These are phyloP conservation scores for Allacma fusca DNA, from an alignment of 2,888 invertebrate genomes.

Conservation along the genomic window DNA sequence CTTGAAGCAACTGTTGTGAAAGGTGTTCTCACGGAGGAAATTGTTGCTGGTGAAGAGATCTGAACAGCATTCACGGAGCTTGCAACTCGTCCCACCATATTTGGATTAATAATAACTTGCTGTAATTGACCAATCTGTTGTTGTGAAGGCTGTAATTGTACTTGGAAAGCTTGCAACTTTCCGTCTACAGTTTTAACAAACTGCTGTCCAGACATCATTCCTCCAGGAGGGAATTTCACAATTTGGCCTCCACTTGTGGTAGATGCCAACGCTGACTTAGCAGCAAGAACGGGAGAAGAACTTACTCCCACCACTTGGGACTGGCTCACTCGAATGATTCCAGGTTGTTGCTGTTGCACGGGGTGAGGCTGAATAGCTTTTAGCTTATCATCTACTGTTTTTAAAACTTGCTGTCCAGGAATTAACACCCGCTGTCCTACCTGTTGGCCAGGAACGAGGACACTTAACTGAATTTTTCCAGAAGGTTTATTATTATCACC, in stretches of 20 bases:
- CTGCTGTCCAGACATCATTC: conserved; percentile 74
- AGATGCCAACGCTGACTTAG: background rate
- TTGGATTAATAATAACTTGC: conserved; percentile 36
- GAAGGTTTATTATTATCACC: conserved; percentile 75
- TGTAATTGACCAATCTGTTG: conserved; percentile 61
- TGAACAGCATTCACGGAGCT: conserved; percentile 14
- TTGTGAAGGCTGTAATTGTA: conserved; percentile 19
- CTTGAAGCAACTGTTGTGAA: background rate
- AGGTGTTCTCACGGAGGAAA: background rate
- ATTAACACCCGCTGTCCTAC: conserved; percentile 36
- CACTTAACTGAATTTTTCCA: conserved; percentile 90
- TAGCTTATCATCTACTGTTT: conserved; percentile 13
- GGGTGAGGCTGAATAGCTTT: conserved; percentile 14
- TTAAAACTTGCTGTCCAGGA: conserved; percentile 27
- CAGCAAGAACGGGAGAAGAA: background rate
- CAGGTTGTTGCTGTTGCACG: background rate
- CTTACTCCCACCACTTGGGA: background rate
- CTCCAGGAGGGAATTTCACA: conserved; percentile 31
- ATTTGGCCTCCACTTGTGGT: conserved; percentile 7
- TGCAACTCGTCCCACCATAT: conserved; percentile 12
- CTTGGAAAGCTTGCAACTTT: conserved; percentile 74
- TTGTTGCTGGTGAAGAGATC: background rate
- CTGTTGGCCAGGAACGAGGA: conserved; percentile 78
- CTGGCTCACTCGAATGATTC: background rate
- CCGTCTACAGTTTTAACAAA: conserved; percentile 93